A percentile compares a stretch with the other conserved stretches of the same genome.
These are phyloP conservation scores for Malthinus flaveolus DNA, from an alignment of 2,888 invertebrate genomes.

Conservation along the genomic window DNA sequence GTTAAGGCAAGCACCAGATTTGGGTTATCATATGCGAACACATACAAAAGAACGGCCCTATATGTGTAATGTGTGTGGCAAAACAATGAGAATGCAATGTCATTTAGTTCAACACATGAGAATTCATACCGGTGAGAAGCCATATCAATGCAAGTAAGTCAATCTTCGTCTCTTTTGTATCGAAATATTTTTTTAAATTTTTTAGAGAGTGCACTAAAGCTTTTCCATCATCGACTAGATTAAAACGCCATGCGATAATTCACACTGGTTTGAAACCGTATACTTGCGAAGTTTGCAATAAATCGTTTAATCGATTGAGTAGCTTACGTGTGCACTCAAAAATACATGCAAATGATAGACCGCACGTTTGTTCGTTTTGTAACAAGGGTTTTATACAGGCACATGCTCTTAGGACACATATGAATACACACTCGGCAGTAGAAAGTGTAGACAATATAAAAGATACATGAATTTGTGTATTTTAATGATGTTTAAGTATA, in stretches of 20 bases:
- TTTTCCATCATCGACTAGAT: conserved; percentile 40
- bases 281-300: conserved; percentile 42
- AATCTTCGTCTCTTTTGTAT: neutral
- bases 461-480: neutral
- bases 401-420: conserved; percentile 40
- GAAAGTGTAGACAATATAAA: conserved; percentile 38
- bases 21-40: conserved; percentile 49
- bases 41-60: conserved; percentile 50
- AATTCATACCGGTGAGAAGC: conserved; percentile 44
- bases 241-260: conserved; percentile 42
- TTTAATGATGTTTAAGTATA: neutral
- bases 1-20: conserved; percentile 43
- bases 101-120: conserved; percentile 46
- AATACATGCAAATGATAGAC: conserved; percentile 43
- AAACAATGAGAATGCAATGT: conserved; percentile 48
- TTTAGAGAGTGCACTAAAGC: conserved; percentile 39
- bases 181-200: conserved; percentile 4
- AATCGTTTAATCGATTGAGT: conserved; percentile 41
- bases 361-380: conserved; percentile 42
- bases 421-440: conserved; percentile 28
- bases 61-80: conserved; percentile 49
- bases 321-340: conserved; percentile 43
- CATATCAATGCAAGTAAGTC: conserved; percentile 40
- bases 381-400: conserved; percentile 44
- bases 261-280: conserved; percentile 44